Percentiles rank a stretch among this genome's conserved stretches.
Evolutionary conservation across 2,888 invertebrate species (phyloP).

Genomic region (Eremobia ochroleuca): DNA sequence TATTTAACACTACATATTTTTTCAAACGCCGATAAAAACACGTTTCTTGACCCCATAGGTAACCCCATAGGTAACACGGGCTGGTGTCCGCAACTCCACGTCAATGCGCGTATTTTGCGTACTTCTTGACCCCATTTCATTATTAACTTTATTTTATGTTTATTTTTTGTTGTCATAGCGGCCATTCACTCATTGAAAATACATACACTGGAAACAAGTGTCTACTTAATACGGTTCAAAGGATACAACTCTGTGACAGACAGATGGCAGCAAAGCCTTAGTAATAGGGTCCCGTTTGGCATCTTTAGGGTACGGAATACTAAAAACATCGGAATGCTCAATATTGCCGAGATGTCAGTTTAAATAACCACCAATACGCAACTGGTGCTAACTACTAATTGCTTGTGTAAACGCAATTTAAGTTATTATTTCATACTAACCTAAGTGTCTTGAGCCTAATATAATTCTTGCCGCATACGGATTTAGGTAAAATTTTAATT

Average conservation of each 20-base stretch:
- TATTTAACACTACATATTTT: neutral
- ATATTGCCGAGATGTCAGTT: neutral
- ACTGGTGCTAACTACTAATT: too few relatives aligned
- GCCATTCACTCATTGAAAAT: too few relatives aligned
- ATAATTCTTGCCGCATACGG: slow-evolving; percentile 46
- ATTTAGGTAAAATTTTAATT: slow-evolving; percentile 2
- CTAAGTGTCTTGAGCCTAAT: slow-evolving; percentile 5
- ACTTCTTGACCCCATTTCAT: too few relatives aligned
- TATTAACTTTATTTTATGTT: neutral
- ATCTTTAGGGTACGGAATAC: neutral
- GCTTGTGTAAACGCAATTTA: neutral
- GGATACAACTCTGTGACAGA: too few relatives aligned
- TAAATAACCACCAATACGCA: neutral
- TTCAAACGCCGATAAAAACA: too few relatives aligned
- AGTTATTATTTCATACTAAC: neutral
- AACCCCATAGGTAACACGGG: too few relatives aligned
- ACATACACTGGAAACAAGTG: neutral
- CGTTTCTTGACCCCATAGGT: too few relatives aligned
- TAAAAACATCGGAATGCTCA: neutral
- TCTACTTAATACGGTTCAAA: neutral
- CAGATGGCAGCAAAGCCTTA: too few relatives aligned
- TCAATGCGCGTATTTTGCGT: too few relatives aligned
- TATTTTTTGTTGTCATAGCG: neutral
- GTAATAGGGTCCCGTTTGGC: neutral
- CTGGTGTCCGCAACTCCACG: too few relatives aligned